Base-by-base conservation (phyloP, 2,888 invertebrate genomes). In the Pyrgus malvae region DNA sequence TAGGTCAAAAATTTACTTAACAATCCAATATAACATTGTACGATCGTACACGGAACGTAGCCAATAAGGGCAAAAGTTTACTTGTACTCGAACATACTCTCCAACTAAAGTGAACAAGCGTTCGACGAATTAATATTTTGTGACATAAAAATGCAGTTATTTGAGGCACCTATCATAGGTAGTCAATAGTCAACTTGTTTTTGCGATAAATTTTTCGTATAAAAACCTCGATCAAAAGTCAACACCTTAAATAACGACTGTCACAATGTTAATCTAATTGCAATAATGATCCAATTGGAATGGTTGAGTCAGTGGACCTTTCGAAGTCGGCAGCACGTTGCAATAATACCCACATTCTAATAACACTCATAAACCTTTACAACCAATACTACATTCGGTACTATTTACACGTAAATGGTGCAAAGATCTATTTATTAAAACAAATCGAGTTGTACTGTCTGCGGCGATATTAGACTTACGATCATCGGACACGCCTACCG, bases 131-230 rank as follows among this genome's bases (percentile, higher is more conserved):
- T 63, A 70, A 68, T 69, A 67, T 67, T 78, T 81, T 82, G 83
- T 83, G 84, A 83, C 81, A 63, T 76, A 69, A 72, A 79, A 80
- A 80, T 77, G 74, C 72, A 78, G 72, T 68, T 70, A 70, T 67
- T 68, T 71, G 69, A 78, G 74, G 74, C 79, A 78, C 72, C 78
- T 72, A 35, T 75, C 75, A 64, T 74, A 78, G 55, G 65, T 70
- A 69, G 53, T 63, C 58, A 57, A 60, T 66, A 62, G 57, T 62
- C 57, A 65, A 66, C 64, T 68, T 64, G 3, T 80, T 84, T 86
- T 84, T 85, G 85, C 85, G 84, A 75, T 70, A 66, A n/a, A 51
- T 38, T 49, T 46, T 44, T 48, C 42, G 50, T 44, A 40, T n/a
- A 14, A 45, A 44, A 21, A 53, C 53, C 33, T 27, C 46, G 46